A percentile compares a stretch with the other conserved stretches of the same genome.
These are phyloP conservation scores for Plectropomus leopardus DNA, from an alignment of 2,113 vertebrate species.

Conservation along the genomic window DNA sequence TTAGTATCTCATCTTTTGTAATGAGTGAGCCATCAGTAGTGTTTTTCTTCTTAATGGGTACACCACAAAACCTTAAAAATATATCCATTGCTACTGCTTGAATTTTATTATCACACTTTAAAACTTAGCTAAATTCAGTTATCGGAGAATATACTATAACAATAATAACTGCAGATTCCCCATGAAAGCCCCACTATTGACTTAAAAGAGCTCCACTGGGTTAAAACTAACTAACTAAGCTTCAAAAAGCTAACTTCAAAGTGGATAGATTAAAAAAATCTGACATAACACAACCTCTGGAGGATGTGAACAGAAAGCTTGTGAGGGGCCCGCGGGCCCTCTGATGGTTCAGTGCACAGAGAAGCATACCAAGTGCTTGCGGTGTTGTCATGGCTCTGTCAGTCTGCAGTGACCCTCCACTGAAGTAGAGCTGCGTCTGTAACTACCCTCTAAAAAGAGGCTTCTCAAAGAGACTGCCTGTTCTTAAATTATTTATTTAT, in stretches of 20 bases:
- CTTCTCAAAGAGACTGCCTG: conserved; percentile 7
- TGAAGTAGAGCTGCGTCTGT: conserved; percentile 6
- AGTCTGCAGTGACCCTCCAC: conserved; percentile 7
- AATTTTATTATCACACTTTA: conserved; percentile 7
- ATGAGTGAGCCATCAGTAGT: neutral
- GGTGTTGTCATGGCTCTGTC: conserved; percentile 6
- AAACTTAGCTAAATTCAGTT: conserved; percentile 1
- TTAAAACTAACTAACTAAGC: conserved; percentile 8
- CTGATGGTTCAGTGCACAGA: neutral
- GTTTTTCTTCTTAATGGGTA: neutral
- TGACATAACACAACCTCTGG: neutral
- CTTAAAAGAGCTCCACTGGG: conserved; percentile 6
- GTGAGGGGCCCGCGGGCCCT: neutral
- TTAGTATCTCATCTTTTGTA: neutral
- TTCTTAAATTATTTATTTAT: conserved; percentile 45
- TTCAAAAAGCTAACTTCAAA: conserved; percentile 31
- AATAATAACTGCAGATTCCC: conserved; percentile 17
- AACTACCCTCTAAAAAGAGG: neutral
- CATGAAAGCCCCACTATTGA: conserved; percentile 4
- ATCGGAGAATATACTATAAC: neutral
- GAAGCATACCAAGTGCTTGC: neutral
- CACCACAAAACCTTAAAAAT: conserved; percentile 19
- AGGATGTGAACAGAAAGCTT: neutral
- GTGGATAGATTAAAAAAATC: neutral
- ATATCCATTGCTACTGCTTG: conserved; percentile 4